A percentile compares a stretch with the other conserved stretches of the same genome.
Evolutionary conservation across 2,797 vertebrate genomes (phyloP).

Genomic region (Sardinella longiceps): DNA sequence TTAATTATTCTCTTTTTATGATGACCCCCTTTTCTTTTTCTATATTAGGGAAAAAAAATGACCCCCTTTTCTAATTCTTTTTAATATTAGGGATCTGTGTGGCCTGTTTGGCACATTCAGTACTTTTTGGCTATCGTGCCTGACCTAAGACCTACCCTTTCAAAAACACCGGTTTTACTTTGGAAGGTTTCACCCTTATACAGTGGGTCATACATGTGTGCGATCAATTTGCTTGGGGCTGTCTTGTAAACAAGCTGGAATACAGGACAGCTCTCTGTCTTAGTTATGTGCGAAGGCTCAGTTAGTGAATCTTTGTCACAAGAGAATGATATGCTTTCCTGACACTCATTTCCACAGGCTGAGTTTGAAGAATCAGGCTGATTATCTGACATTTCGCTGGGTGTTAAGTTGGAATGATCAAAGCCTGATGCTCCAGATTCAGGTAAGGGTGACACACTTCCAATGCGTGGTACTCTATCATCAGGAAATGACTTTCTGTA

Average conservation of each 20-base stretch:
- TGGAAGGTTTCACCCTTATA: conserved; percentile 49
- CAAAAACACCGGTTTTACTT: not conserved
- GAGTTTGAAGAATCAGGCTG: not conserved
- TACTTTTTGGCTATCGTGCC: not conserved
- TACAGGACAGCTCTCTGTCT: not conserved
- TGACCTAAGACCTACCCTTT: not conserved
- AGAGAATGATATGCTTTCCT: not conserved
- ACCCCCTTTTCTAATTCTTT: too few species aligned
- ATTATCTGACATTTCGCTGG: not conserved
- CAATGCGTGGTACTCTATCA: not conserved
- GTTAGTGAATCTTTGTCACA: not conserved
- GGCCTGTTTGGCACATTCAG: not conserved
- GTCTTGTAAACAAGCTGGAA: not conserved
- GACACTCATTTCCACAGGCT: not conserved
- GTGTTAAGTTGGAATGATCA: not conserved
- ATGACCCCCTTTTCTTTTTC: too few species aligned
- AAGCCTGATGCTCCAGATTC: conserved; percentile 16
- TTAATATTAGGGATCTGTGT: too few species aligned
- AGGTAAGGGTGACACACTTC: not conserved
- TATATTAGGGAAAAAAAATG: too few species aligned
- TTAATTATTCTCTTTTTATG: too few species aligned
- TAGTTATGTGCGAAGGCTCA: not conserved
- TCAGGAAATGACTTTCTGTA: not conserved
- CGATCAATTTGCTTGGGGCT: conserved; percentile 34
- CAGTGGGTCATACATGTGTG: conserved; percentile 52